These are phyloP conservation scores for Erinaceus europaeus DNA, from an alignment of 2,113 vertebrate species.

Conservation along the genomic window DNA sequence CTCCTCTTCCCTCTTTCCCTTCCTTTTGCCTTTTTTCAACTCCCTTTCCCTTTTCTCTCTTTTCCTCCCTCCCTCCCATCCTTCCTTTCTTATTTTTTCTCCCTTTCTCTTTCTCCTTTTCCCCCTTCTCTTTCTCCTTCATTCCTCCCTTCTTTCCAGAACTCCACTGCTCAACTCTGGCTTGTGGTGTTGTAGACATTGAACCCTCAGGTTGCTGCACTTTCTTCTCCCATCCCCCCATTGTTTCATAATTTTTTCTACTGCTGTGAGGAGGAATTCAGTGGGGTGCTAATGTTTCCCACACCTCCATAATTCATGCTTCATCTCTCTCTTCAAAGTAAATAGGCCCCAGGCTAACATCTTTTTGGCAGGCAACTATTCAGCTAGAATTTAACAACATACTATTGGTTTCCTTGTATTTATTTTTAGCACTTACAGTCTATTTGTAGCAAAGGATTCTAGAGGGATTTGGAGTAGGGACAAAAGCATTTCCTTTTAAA, in stretches of 20 bases:
- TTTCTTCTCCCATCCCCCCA: not conserved
- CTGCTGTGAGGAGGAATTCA: slow-evolving; percentile 1
- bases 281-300: not conserved
- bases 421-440: slow-evolving; percentile 40
- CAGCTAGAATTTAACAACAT: slow-evolving; percentile 26
- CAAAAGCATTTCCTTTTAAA: slow-evolving; percentile 34
- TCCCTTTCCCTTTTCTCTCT: too few species aligned
- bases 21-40: too few species aligned
- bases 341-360: not conserved
- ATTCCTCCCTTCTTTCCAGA: too few species aligned
- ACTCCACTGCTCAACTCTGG: too few species aligned
- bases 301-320: not conserved
- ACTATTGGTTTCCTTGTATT: slow-evolving; percentile 33
- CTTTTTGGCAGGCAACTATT: slow-evolving; percentile 5
- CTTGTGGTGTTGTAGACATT: too few species aligned
- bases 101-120: too few species aligned
- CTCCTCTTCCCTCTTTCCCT: too few species aligned
- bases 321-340: not conserved
- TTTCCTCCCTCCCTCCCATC: too few species aligned
- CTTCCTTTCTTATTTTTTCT: too few species aligned
- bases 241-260: slow-evolving; percentile 1
- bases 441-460: slow-evolving; percentile 33
- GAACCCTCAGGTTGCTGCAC: too few species aligned
- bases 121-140: too few species aligned
- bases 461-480: slow-evolving; percentile 5